Base-by-base conservation (phyloP, 1,140 invertebrate genomes). In the Sipha flava region DNA sequence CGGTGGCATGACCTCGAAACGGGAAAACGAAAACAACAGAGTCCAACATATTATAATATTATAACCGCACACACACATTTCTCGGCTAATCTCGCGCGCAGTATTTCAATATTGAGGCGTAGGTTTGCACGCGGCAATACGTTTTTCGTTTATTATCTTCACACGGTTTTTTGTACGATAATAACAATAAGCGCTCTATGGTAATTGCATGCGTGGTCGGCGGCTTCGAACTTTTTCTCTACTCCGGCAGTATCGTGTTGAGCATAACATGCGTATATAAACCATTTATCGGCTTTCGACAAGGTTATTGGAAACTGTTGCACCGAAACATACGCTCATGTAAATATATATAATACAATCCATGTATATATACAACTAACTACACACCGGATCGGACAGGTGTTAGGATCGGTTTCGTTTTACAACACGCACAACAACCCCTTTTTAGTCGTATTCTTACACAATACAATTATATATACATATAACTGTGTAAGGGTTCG, bases 371-470 rank as follows among this genome's bases (percentile, higher is more conserved):
- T 18, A 9, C 3, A 34, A 21, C 21, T 21, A 16, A 68, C n/a
- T 14, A 10, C 40, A 34, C 29, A 16, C 12, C 10, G 9, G 31
- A 2, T 1, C 49, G n/a, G 73, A 77, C 73, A 77, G 73, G 73
- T 77, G 73, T 57, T 40, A 37, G 34, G 49, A 77, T 77, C 73
- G 73, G 73, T 77, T 77, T 77, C 73, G 34, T 57, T 77, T 77
- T 57, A 77, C 49, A 77, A 77, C 73, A 59, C 73, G 21, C 49
- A 54, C 47, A 14, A 23, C 52, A 54, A 29, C 49, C 52, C 73
- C 34, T 12, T 40, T 57, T 59, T 21, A 31, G 18, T 29, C 29
- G 18, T 47, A 37, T 66, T 40, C 34, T 64, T 37, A 21, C 31
- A 21, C 59, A 64, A 34, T 21, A 64, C 12, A 21, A 31, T 31